These are phyloP conservation scores for Busseola fusca DNA, from an alignment of 2,888 invertebrate species.

Conservation along the genomic window DNA sequence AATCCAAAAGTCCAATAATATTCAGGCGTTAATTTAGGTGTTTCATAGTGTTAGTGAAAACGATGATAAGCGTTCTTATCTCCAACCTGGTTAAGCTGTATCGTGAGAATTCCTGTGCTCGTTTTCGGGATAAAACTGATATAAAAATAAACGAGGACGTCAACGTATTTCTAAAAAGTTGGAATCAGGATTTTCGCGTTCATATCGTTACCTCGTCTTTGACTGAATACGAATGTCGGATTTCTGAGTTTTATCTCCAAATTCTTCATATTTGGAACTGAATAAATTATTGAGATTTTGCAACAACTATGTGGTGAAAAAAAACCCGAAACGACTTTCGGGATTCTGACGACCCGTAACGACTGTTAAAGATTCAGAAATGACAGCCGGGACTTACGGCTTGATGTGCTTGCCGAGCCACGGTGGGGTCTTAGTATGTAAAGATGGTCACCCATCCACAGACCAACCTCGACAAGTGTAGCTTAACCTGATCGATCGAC, in stretches of 20 bases:
- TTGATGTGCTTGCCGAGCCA: too few relatives aligned
- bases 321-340: too few relatives aligned
- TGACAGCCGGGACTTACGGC: too few relatives aligned
- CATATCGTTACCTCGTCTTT: slow-evolving; percentile 3
- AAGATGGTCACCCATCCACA: too few relatives aligned
- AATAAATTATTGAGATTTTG: not conserved
- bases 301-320: not conserved
- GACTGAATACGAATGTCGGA: not conserved
- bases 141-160: slow-evolving; percentile 44
- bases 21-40: not conserved
- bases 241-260: not conserved
- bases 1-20: not conserved
- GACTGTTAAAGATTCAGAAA: too few relatives aligned
- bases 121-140: slow-evolving; percentile 32
- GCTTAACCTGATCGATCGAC: too few relatives aligned
- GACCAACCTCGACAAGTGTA: too few relatives aligned
- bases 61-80: slow-evolving; percentile 33
- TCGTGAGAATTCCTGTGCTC: slow-evolving; percentile 33
- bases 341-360: too few relatives aligned
- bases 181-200: slow-evolving; percentile 11
- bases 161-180: slow-evolving; percentile 24
- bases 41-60: slow-evolving; percentile 1
- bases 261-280: not conserved
- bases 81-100: slow-evolving; percentile 45
- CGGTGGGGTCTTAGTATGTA: too few relatives aligned